Conservation (phyloP, 2,113 vertebrate species). For the Calidris pugnax region DNA sequence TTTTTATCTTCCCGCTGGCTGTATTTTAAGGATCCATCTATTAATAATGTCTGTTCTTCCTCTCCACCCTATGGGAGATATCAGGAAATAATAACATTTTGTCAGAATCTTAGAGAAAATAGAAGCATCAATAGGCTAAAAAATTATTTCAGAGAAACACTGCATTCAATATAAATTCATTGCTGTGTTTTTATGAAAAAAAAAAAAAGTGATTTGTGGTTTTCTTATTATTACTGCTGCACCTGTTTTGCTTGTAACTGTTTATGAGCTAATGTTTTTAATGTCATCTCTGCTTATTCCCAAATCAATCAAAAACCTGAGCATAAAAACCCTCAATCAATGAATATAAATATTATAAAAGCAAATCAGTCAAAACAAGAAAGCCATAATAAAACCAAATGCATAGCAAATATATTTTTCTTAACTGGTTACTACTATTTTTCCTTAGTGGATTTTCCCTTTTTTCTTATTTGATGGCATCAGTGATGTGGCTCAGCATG, state of each 20-base stretch:
- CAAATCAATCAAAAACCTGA: background rate
- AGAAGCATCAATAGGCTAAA: background rate
- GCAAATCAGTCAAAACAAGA: background rate
- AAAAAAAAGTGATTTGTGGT: background rate
- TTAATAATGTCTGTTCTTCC: background rate
- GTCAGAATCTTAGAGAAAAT: background rate
- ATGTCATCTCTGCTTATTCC: background rate
- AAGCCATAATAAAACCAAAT: background rate
- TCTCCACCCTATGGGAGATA: background rate
- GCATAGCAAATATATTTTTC: background rate
- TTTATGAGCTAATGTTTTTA: background rate
- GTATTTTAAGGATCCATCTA: background rate
- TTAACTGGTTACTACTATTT: background rate
- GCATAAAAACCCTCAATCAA: background rate
- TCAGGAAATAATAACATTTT: background rate
- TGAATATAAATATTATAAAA: background rate
- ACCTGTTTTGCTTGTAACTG: background rate
- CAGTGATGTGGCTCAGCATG: background rate
- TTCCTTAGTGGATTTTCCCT: background rate
- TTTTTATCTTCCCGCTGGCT: background rate
- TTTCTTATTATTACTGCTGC: background rate
- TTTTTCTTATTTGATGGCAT: background rate
- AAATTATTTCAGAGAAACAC: background rate
- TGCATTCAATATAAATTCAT: background rate
- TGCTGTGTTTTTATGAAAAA: background rate